Conservation (phyloP, 2,888 invertebrate genomes). For the Idaea straminata region DNA sequence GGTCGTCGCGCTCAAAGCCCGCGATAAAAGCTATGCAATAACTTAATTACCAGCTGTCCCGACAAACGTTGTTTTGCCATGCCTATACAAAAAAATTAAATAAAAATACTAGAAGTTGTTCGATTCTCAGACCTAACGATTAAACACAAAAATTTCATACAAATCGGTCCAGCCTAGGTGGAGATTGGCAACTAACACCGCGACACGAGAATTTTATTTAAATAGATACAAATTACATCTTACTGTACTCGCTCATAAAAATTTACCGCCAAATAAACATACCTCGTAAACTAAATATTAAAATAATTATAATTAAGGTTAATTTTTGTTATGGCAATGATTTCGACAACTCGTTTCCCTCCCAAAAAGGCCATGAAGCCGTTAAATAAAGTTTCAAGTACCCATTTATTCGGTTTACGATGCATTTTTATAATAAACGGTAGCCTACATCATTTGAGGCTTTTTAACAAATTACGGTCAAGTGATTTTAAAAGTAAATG, state of each 20-base stretch:
- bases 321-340: conserved; percentile 13
- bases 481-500: neutral
- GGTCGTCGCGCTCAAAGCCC: too few species aligned
- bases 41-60: too few species aligned
- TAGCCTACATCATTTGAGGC: neutral
- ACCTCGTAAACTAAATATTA: conserved; percentile 4
- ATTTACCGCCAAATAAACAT: conserved; percentile 16
- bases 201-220: too few species aligned
- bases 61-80: too few species aligned
- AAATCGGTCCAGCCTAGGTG: too few species aligned
- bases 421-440: neutral
- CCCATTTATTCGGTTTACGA: neutral
- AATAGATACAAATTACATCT: neutral
- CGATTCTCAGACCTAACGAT: too few species aligned
- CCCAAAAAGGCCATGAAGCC: neutral
- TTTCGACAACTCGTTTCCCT: neutral
- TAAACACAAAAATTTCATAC: too few species aligned
- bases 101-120: too few species aligned
- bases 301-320: conserved; percentile 18
- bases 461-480: neutral
- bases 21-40: too few species aligned
- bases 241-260: conserved; percentile 12
- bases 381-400: neutral
- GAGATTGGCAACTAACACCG: too few species aligned
- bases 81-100: too few species aligned